Conservation (phyloP, 1,140 invertebrate genomes). For the Papilio helenus region DNA sequence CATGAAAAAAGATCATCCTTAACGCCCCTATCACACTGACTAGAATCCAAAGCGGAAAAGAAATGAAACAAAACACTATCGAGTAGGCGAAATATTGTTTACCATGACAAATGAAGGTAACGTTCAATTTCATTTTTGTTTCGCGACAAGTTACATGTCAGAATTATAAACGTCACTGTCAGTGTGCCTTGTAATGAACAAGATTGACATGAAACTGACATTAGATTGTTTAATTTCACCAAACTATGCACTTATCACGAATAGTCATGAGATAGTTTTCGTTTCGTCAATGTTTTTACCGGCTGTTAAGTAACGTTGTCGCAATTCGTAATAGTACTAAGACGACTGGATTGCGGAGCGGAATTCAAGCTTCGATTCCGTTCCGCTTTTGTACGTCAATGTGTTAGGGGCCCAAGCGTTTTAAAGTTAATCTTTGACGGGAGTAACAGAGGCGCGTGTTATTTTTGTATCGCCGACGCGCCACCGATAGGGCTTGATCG, state of each 20-base stretch:
- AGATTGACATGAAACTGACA: no score
- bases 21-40: neutral
- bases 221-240: no score
- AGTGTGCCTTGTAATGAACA: no score
- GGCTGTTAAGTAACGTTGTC: no score
- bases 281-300: no score
- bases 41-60: neutral
- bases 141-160: neutral
- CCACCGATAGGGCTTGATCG: constrained; percentile 64
- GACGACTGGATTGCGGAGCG: no score
- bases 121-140: neutral
- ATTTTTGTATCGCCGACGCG: constrained; percentile 56
- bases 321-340: no score
- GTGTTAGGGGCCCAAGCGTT: constrained; percentile 28
- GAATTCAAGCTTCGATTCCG: no score
- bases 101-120: neutral
- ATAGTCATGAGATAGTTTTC: no score
- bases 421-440: constrained; percentile 56
- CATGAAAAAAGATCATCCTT: constrained; percentile 19
- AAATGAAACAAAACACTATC: neutral
- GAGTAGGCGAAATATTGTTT: neutral
- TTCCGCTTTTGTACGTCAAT: neutral
- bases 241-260: no score
- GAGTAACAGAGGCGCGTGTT: constrained; percentile 51
- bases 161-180: no score